Percentiles rank a stretch among this genome's conserved stretches.
Conservation (phyloP, 2,888 invertebrate species). For the Pandemis heparana region DNA sequence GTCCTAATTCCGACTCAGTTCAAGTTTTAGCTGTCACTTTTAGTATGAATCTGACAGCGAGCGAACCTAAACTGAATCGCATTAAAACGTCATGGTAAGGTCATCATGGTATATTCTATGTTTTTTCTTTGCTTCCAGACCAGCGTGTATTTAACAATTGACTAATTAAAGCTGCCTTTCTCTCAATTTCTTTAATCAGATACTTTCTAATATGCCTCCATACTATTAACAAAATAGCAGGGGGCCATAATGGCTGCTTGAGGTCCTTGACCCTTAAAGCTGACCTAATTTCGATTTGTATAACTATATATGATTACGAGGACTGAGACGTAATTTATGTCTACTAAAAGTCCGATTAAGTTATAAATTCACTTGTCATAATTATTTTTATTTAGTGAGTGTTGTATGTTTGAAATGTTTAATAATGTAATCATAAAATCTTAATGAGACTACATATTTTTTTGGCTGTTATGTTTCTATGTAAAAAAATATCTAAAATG, state of each 20-base stretch:
- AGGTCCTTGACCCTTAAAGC: constrained; percentile 34
- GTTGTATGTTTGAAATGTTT: constrained; percentile 25
- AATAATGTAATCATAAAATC: background rate
- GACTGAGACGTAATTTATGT: constrained; percentile 23
- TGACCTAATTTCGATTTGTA: constrained; percentile 38
- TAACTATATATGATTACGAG: constrained; percentile 29
- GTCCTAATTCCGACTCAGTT: no score
- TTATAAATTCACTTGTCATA: constrained; percentile 39
- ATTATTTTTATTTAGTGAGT: constrained; percentile 37
- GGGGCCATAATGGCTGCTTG: constrained; percentile 2
- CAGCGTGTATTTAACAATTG: background rate
- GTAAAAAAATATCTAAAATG: no score
- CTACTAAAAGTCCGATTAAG: constrained; percentile 26
- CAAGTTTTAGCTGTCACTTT: no score
- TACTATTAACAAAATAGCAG: constrained; percentile 39
- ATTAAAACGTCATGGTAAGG: no score
- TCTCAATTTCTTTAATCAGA: background rate
- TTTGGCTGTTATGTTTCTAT: no score
- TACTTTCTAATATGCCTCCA: constrained; percentile 37
- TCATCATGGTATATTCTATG: no score
- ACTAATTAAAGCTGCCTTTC: constrained; percentile 5
- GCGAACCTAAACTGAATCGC: no score
- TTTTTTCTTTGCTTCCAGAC: background rate
- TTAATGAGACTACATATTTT: no score
- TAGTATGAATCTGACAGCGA: no score